Percentiles rank a stretch among this genome's conserved stretches.
Evolutionary conservation across 2,113 vertebrate genomes (phyloP).

Genomic region (Calyptomena viridis): DNA sequence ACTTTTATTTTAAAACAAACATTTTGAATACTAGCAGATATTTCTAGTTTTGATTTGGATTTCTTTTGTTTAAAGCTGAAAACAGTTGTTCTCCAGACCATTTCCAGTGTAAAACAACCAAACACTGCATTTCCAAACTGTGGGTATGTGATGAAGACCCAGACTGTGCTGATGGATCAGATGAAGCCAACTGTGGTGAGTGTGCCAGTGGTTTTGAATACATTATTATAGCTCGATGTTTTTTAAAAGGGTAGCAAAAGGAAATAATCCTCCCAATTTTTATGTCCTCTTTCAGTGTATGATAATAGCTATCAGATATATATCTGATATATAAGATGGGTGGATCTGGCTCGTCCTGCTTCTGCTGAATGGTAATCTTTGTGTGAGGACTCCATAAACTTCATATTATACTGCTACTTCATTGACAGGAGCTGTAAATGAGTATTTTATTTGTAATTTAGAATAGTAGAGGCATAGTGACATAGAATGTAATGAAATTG

Average conservation of each 20-base stretch:
- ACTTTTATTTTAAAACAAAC: neutral
- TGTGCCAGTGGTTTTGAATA: neutral
- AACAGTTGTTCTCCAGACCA: conserved; percentile 98
- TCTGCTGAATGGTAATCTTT: neutral
- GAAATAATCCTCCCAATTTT: neutral
- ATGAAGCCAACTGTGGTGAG: conserved; percentile 97
- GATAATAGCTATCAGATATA: neutral
- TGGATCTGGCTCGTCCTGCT: neutral
- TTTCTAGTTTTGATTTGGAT: neutral
- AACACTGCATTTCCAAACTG: conserved; percentile 96
- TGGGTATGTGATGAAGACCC: conserved; percentile 99
- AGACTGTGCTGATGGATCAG: conserved; percentile 95
- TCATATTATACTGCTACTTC: neutral
- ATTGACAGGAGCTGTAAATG: neutral
- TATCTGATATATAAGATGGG: neutral
- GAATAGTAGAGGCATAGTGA: neutral
- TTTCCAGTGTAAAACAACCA: conserved; percentile 96
- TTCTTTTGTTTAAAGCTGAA: conserved; percentile 81
- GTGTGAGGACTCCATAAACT: neutral
- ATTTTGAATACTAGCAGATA: neutral
- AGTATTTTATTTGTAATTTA: neutral
- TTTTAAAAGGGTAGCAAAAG: neutral
- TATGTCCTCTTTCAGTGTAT: neutral
- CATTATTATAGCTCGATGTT: neutral
- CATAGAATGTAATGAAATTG: neutral